phyloP scores from a whole-genome alignment of 2,888 invertebrate genomes.

The Apamea monoglypha region DNA sequence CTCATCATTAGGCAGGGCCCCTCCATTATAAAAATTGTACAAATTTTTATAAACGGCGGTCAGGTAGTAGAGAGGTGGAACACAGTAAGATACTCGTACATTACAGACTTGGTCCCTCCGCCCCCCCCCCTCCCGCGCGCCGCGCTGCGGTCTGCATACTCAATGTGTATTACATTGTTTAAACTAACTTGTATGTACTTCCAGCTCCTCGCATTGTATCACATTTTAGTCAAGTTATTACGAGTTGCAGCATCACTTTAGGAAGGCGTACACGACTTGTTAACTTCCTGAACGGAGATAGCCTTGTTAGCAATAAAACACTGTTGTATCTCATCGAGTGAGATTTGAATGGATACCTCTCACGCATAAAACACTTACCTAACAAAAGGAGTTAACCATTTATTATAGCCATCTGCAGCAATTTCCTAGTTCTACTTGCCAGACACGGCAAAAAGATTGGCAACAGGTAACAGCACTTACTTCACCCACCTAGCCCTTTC shows the following conservation, averaged over 20 bases:
- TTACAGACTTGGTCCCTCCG: background rate
- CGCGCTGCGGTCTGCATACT: constrained; percentile 21
- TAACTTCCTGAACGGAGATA: background rate
- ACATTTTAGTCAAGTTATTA: constrained; percentile 15
- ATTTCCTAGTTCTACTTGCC: background rate
- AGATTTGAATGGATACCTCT: background rate
- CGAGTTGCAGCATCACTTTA: background rate
- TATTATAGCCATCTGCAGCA: no score
- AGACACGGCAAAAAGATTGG: background rate
- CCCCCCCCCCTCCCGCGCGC: background rate
- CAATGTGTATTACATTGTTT: constrained; percentile 36
- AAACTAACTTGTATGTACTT: constrained; percentile 17
- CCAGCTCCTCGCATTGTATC: constrained; percentile 14
- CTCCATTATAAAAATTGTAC: background rate
- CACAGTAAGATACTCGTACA: constrained; percentile 41
- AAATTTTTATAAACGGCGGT: background rate
- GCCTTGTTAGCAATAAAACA: background rate
- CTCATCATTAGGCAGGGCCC: background rate
- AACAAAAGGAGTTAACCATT: background rate
- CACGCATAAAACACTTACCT: background rate
- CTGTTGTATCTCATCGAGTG: background rate
- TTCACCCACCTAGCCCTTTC: background rate
- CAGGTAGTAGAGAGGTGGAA: background rate
- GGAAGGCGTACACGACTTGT: background rate
- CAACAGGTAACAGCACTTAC: background rate